These are phyloP conservation scores for Temnothorax unifasciatus DNA, from an alignment of 2,888 invertebrate genomes.

Conservation along the genomic window DNA sequence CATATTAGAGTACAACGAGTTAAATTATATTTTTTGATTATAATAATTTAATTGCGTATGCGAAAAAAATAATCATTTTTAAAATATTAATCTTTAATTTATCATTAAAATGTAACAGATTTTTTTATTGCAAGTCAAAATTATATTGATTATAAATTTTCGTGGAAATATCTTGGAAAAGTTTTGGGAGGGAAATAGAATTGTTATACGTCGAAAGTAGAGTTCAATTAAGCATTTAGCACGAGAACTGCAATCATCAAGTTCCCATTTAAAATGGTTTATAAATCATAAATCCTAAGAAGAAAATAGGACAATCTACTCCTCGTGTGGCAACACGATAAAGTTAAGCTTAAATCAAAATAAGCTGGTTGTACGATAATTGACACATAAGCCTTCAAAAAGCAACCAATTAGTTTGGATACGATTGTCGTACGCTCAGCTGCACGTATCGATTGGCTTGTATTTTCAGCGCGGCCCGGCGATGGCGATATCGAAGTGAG, in stretches of 20 bases:
- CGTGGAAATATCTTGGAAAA: background rate
- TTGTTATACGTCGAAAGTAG: background rate
- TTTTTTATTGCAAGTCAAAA: background rate
- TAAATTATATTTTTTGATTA: constrained; percentile 3
- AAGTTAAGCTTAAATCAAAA: constrained; percentile 66
- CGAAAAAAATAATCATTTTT: constrained; percentile 8
- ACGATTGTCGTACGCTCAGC: constrained; percentile 67
- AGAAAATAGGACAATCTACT: constrained; percentile 56
- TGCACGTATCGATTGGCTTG: constrained; percentile 67
- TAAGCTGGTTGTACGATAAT: constrained; percentile 69
- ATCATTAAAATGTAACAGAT: background rate
- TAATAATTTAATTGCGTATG: background rate
- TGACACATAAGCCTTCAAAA: constrained; percentile 68
- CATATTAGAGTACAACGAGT: background rate
- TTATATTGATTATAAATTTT: background rate
- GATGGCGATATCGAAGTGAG: constrained; percentile 51
- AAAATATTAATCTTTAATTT: constrained; percentile 1
- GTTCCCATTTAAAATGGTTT: constrained; percentile 5
- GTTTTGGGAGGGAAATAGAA: background rate
- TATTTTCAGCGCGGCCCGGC: constrained; percentile 55
- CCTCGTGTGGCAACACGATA: constrained; percentile 53
- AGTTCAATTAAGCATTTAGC: background rate
- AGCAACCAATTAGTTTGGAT: constrained; percentile 69
- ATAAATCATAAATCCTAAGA: constrained; percentile 33
- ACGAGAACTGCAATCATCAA: background rate